Evolutionary conservation across 2,797 vertebrate genomes (phyloP), one percentile per base, ranked within the genome.

Genomic region (Serranus cabrilla): DNA sequence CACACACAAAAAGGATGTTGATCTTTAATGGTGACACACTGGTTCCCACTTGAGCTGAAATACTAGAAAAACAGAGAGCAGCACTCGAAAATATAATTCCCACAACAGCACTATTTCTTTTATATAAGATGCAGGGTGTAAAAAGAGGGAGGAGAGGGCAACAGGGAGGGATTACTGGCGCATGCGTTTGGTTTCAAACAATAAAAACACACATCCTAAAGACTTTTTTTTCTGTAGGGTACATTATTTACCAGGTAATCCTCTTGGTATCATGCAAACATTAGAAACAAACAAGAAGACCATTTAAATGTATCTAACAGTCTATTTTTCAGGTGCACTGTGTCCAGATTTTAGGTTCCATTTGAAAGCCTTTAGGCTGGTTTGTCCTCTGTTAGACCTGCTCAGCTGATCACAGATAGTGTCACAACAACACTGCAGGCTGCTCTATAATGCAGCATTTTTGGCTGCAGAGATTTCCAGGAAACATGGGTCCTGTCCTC

Each of bases 11-110:
- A 51, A 77, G 39, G 59, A 71, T 51, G 34, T 55, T 51, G 78
- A 17, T 10, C 39, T 68, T 12, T 84, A 75, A 73, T 82, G 49
- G 45, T 59, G 55, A 62, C 45, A 62, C 54, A 47, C 51, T 50
- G 60, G 62, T 77, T 74, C 77, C 71, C 5, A 7, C 68, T 83
- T 77, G 42, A 86, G 55, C 66, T 66, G n/a, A 71, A 59, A 83
- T 70, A 69, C 43, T n/a, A 43, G 27, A 65, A 57, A 64, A 68
- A 73, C 60, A 82, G 51, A 62, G 67, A 65, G 42, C 25, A 78
- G 60, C 50, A 42, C 49, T 70, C 42, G 31, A 66, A 68, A 74
- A 65, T 57, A 49, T 52, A 42, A 76, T 42, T 82, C 54, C 73
- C 56, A 51, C 25, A 57, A 54, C 63, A 71, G 31, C 64, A 40